Conservation (phyloP, 2,113 vertebrate species). For the Phalacrocorax aristotelis region DNA sequence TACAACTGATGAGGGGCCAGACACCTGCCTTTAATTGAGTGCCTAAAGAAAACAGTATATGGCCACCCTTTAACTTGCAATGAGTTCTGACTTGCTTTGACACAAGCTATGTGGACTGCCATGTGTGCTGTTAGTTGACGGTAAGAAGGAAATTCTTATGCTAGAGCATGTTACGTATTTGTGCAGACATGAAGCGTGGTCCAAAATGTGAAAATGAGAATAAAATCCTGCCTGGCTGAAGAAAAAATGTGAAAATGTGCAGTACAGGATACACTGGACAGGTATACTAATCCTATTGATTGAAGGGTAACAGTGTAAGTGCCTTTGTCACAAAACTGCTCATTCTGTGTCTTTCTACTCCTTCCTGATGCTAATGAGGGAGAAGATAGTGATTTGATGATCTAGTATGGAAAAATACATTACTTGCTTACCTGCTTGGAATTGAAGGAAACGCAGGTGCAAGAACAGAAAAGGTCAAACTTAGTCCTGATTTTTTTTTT, state of each 20-base stretch:
- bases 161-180: neutral
- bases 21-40: constrained; percentile 65
- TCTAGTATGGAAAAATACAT: neutral
- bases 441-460: neutral
- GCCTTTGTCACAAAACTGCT: neutral
- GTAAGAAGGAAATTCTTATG: constrained; percentile 24
- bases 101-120: neutral
- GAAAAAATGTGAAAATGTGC: neutral
- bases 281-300: neutral
- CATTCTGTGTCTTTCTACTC: neutral
- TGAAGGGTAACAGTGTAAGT: neutral
- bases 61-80: constrained; percentile 28
- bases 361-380: neutral
- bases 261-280: neutral
- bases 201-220: neutral
- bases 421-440: neutral
- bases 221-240: neutral
- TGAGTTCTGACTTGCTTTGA: constrained; percentile 8
- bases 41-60: constrained; percentile 52
- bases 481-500: neutral
- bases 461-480: neutral
- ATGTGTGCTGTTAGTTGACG: neutral
- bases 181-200: neutral
- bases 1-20: constrained; percentile 54
- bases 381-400: neutral